Evolutionary conservation across 2,113 vertebrate species (phyloP), one percentile per base, ranked within the genome.

Genomic region (Lethenteron reissneri): DNA sequence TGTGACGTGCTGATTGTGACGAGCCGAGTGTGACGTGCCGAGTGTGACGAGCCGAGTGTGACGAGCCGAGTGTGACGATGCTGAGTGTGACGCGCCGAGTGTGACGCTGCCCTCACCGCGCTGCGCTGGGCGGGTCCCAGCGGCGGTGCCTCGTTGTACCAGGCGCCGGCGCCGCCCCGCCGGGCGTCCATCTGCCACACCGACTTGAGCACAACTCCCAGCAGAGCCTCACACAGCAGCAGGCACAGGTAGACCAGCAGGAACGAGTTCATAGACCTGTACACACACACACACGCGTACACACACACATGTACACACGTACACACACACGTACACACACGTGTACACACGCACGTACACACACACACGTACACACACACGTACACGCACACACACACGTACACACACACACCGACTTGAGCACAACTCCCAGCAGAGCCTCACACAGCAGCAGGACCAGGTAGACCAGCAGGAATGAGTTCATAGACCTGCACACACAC

Each of bases 241-340:
- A 68, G 62, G 62, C 62, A 68, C 21, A 68, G 62, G 62, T 68
- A 68, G 15, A 68, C 62, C 62, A 68, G 62, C 62, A 68, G 21
- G 21, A 17, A 68, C n/a, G 62, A 17, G 62, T 68, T 68, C 62
- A 68, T 68, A 9, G 62, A 68, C 21, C 62, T 68, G 62, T 9
- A 11, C 15, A 3, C 9, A 68, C 11, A 11, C 4, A 5, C 4
- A 41, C 25, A 14, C 14, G 7, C 14, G 3, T 14, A 17, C 17
- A 64, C 60, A 64, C 19, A 25, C 21, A n/a, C n/a, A n/a, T n/a
- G 21, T 2, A 64, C 60, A 64, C 60, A 64, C 60, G 17, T 17
- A 64, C 60, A 64, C 60, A 64, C 60, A 64, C 60, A 64, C 60
- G 17, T 17, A 64, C 60, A 64, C 60, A 64, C 60, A 64, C 60